Evolutionary conservation across 2,888 invertebrate species (phyloP), one percentile per base, ranked within the genome.

Genomic region (Incurvaria masculella): DNA sequence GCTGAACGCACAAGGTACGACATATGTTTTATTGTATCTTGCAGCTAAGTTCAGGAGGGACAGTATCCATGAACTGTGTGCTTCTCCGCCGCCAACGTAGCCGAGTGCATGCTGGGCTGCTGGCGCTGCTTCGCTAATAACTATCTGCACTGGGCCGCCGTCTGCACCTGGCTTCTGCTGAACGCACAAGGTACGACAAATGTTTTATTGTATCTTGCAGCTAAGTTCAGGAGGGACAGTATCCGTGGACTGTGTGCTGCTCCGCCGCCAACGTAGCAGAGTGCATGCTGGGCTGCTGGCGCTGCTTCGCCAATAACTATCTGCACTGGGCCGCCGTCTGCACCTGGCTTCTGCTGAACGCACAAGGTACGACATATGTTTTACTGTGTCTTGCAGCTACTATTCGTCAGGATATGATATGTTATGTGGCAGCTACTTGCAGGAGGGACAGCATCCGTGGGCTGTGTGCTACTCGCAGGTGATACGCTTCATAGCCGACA

Each of bases 111-210:
- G 49, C 79, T 94, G 48, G 91, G 93, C 47, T 89, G 88, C 80
- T 94, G 94, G 93, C 81, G 89, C 44, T 91, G 92, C 66, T 94
- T 94, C 66, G 94, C 94, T 57, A 94, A 94, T 74, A 92, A 93
- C 72, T 94, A 94, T 69, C 80, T 94, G 48, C 94, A 94, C 63
- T 94, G 93, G 91, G 93, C 94, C 1, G 94, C 94, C 2, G 85
- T 92, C 39, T 88, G 90, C 60, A 94, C 94, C 2, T 94, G 94
- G 93, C 79, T 92, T 50, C 80, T 94, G 46, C 86, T 94, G 57
- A 92, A 93, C 58, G 83, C 89, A 44, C 92, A 94, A 85, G 93
- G 94, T 94, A 68, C 66, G 61, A 51, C n/a, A n/a, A n/a, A n/a
- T n/a, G n/a, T n/a, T n/a, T n/a, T n/a, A n/a, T n/a, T n/a, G n/a